Conservation (phyloP, 2,888 invertebrate genomes). For the Erebia palarica region DNA sequence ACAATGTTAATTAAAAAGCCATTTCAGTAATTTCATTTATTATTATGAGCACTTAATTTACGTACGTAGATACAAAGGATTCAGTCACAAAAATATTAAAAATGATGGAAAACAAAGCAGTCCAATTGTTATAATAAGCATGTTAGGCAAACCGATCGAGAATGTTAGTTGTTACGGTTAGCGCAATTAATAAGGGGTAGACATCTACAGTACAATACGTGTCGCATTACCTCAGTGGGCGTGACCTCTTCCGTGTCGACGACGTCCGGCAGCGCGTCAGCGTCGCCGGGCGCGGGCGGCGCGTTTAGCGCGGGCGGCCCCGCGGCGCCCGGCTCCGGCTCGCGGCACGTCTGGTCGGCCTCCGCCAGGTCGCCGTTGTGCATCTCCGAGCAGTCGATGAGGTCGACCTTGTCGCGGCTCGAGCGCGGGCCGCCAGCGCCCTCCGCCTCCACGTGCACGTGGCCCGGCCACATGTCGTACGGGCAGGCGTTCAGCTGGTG, state of each 20-base stretch:
- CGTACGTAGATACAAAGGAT: conserved; percentile 13
- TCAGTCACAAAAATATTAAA: conserved; percentile 1
- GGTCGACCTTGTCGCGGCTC: conserved; percentile 71
- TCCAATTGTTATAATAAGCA: conserved; percentile 11
- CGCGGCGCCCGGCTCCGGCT: conserved; percentile 49
- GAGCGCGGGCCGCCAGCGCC: conserved; percentile 61
- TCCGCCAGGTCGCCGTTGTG: conserved; percentile 90
- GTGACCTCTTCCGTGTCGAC: conserved; percentile 78
- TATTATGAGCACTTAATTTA: conserved; percentile 5
- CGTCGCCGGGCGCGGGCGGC: conserved; percentile 47
- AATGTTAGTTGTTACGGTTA: conserved; percentile 50
- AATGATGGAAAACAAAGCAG: conserved; percentile 9
- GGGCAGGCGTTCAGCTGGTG: conserved; percentile 68
- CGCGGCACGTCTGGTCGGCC: conserved; percentile 88
- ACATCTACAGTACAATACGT: conserved; percentile 75
- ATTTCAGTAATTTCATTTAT: conserved; percentile 13
- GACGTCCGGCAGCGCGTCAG: conserved; percentile 71
- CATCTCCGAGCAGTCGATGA: conserved; percentile 77
- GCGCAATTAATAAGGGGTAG: conserved; percentile 70
- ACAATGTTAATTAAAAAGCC: conserved; percentile 2
- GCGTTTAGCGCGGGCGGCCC: conserved; percentile 39
- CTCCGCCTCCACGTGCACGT: conserved; percentile 67
- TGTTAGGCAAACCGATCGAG: conserved; percentile 6
- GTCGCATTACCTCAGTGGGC: conserved; percentile 79
- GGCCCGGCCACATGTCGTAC: conserved; percentile 71